Base-by-base conservation (phyloP, 2,797 vertebrate genomes). In the Limosa lapponica region DNA sequence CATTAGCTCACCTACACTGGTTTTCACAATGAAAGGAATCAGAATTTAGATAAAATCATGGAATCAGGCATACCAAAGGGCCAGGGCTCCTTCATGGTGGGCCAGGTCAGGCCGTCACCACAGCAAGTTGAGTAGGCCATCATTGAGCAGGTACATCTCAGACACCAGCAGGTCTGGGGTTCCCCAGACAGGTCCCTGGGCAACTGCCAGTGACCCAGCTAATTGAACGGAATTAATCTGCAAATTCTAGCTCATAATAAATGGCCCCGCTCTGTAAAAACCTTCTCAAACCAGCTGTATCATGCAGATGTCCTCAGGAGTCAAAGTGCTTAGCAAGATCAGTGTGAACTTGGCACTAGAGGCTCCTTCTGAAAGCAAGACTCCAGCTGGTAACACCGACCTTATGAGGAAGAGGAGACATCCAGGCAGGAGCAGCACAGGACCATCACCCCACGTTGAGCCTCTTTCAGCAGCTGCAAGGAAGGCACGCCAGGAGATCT, bases 391-490 rank as follows among this genome's bases (percentile, higher is more conserved):
- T 12, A 55, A 30, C 46, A 36, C 48, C 8, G 13, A 55, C 71
- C 36, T 44, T 10, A 13, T 0, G 4, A 82, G 25, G 25, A 51
- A 12, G 36, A 66, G 41, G 41, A 77, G 24, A 19, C 22, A 62
- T 3, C 54, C 48, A 28, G 43, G 51, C n/a, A 57, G 28, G 34
- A 89, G 36, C 18, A 8, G 13, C 32, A 32, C 36, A 43, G 51
- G 15, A 39, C n/a, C 34, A 16, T 15, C 18, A 2, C 14, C 27
- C 32, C 32, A 3, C 0, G 4, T 1, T 6, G 41, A 71, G 15
- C 12, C 24, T 43, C 37, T 24, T 65, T 23, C 75, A 75, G 81
- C 41, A 59, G 44, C 73, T 58, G n/a, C 2, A 2, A 24, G 52
- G 37, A 61, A 24, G 36, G 13, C 41, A 37, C 2, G 0, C 13